Evolutionary conservation across 2,113 vertebrate species (phyloP), one percentile per base, ranked within the genome.

Genomic region (Leiothrix lutea): DNA sequence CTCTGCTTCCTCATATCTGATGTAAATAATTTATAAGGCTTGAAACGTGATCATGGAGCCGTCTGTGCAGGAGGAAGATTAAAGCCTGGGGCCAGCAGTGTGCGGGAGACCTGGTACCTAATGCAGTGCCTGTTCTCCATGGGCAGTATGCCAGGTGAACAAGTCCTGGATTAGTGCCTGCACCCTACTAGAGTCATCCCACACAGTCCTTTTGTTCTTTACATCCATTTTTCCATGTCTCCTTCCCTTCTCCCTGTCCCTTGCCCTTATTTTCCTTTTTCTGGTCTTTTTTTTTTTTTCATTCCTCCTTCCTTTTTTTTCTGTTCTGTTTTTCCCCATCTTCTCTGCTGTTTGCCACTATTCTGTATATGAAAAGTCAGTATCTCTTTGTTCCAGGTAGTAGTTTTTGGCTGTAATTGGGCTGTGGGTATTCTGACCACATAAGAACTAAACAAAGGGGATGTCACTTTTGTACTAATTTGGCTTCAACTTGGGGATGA

Each of bases 21-120:
- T 75, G 62, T 94, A 86, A 94, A 97, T 97, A 94, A 97, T 97
- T 95, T 85, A 96, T 66, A 72, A 90, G 78, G 71, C 77, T 85
- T 1, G 95, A 96, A 95, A 96, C 28, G 14, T n/a, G 73, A 96
- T 90, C 91, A 6, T n/a, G 58, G 36, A 40, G 36, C 86, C 1
- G 45, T 91, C 95, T 96, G 92, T 62, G 84, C 78, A 70, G 50
- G 64, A 82, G 71, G 72, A 89, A 89, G 78, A 83, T 47, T 90
- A 42, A 75, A 96, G 78, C 84, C 70, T 4, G 14, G 36, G 47
- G 74, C 81, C 25, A 17, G 50, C 80, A 89, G 33, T 2, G 1
- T 61, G 50, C 47, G 12, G 74, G 77, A 81, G 66, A 88, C 25
- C 25, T 84, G 72, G 72, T 88, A 71, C 64, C 82, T 90, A 64